Base-by-base conservation (phyloP, 2,888 invertebrate species). In the Habroteleia sp. region DNA sequence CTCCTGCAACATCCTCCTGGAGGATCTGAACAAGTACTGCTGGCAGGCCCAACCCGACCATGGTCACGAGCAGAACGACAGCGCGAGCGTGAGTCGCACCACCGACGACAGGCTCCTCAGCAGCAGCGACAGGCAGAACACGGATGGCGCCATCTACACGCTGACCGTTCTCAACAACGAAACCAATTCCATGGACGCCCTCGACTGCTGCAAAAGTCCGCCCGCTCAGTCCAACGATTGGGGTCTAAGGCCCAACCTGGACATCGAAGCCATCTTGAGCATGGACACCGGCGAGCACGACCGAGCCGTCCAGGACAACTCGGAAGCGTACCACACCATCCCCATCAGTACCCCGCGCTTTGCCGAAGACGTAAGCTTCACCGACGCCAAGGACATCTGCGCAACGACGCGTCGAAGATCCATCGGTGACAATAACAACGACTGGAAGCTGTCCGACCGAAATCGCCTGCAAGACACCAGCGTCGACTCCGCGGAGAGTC, bases 11-110 rank as follows among this genome's bases (percentile, higher is more conserved):
- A 87, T 87, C 44, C 79, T 95, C 84, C 90, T 95, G 82, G 96
- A 96, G 88, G 96, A 95, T 89, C 91, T 95, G 82, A 95, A 95
- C 89, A 95, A 95, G 87, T 95, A 93, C 87, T 95, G 94, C 85
- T 95, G 95, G 95, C 84, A 87, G 65, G 78, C 85, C 0, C 83
- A 83, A 31, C 79, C 85, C 0, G 84, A 82, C 42, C 74, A 63
- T 5, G 41, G 39, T 4, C 68, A 65, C 39, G 73, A 92, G 50
- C 90, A 89, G 79, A 90, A 90, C 44, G 90, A 91, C 56, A 78
- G 76, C 88, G 90, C 83, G 80, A 90, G 80, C 83, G 90, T 83
- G 80, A 90, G 76, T n/a, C 77, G 79, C 16, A 90, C 90, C 77
- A 89, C 90, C 74, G 90, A 91, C 46, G 89, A 90, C 81, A 89